A percentile compares a stretch with the other conserved stretches of the same genome.
These are phyloP conservation scores for Melanaphis sacchari DNA, from an alignment of 1,140 invertebrate genomes.

Conservation along the genomic window DNA sequence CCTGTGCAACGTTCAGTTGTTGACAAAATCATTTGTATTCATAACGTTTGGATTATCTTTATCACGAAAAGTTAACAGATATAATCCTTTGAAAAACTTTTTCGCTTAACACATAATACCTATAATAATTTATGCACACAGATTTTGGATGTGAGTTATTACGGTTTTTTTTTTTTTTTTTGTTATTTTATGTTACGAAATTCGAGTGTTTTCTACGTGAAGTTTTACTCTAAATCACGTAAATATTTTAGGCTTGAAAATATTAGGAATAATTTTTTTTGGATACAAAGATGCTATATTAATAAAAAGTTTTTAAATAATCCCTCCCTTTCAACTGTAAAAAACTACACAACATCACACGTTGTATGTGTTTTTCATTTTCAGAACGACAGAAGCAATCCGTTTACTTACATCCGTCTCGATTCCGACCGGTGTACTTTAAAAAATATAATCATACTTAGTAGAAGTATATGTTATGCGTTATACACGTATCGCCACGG, in stretches of 20 bases:
- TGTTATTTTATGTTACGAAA: too few relatives aligned
- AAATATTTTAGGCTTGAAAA: neutral
- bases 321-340: too few relatives aligned
- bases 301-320: too few relatives aligned
- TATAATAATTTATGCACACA: neutral
- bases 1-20: neutral
- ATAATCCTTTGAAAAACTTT: slow-evolving; percentile 10
- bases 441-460: too few relatives aligned
- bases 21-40: neutral
- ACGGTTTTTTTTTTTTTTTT: neutral
- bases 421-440: too few relatives aligned
- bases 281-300: too few relatives aligned
- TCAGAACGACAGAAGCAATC: too few relatives aligned
- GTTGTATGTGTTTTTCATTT: too few relatives aligned
- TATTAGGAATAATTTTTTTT: neutral
- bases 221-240: neutral
- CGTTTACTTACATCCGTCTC: too few relatives aligned
- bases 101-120: neutral
- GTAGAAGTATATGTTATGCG: neutral
- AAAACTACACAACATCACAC: too few relatives aligned
- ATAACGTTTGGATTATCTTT: neutral
- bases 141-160: neutral
- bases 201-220: neutral
- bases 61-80: neutral
- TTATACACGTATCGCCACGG: neutral